Evolutionary conservation across 2,888 invertebrate species (phyloP).

Genomic region (Trichacis sp.): DNA sequence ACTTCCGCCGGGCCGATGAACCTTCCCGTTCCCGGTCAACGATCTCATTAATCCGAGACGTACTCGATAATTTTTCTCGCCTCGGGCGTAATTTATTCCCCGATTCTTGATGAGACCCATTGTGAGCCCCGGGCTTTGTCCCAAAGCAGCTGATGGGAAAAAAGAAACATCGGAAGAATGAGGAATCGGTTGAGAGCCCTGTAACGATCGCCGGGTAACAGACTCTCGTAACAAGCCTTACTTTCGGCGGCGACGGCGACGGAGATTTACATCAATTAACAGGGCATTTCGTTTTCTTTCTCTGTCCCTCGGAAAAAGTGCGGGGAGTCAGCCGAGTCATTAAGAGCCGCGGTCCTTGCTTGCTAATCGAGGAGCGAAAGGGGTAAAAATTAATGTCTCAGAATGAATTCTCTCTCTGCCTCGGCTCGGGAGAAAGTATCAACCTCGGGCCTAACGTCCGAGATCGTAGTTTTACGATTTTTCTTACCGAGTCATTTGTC

Average conservation of each 20-base stretch:
- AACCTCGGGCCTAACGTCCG: conserved; percentile 50
- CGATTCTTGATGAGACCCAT: conserved; percentile 63
- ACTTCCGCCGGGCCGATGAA: conserved; percentile 54
- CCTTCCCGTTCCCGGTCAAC: conserved; percentile 44
- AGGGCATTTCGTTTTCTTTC: conserved; percentile 22
- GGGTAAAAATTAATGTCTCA: conserved; percentile 69
- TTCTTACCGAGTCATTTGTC: conserved; percentile 62
- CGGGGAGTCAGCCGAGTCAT: conserved; percentile 64
- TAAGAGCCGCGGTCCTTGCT: conserved; percentile 55
- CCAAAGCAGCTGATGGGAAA: conserved; percentile 30
- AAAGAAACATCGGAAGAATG: too few species aligned
- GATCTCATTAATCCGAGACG: conserved; percentile 4
- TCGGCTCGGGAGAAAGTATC: conserved; percentile 48
- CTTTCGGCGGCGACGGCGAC: conserved; percentile 29
- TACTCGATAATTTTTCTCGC: conserved; percentile 59
- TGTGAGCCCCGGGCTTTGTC: conserved; percentile 49
- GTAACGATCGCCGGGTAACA: too few species aligned
- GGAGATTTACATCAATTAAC: conserved; percentile 49
- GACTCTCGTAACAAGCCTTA: conserved; percentile 42
- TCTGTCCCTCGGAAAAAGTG: conserved; percentile 37
- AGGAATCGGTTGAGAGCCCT: too few species aligned
- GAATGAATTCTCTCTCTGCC: conserved; percentile 63
- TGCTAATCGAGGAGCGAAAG: conserved; percentile 52
- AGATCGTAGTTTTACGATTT: conserved; percentile 67
- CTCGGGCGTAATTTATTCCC: conserved; percentile 61